Evolutionary conservation across 1,140 invertebrate genomes (phyloP).

Genomic region (Drosophila rhopaloa): DNA sequence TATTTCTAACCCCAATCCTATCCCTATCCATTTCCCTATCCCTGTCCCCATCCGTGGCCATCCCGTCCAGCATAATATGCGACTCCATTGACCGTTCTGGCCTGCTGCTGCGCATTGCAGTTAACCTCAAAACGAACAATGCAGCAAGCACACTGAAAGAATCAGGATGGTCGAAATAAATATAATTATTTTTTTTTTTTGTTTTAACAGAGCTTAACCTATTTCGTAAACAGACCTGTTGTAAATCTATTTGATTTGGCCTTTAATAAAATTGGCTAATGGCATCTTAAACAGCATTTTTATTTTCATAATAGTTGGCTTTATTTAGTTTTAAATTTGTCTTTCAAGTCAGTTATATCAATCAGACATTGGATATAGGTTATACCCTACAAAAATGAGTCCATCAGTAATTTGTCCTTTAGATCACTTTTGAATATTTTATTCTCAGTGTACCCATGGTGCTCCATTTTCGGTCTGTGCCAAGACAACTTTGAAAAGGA

Average conservation of each 20-base stretch:
- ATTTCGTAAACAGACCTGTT: too few species aligned
- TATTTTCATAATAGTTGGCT: too few species aligned
- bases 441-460: constrained; percentile 27
- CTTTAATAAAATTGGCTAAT: too few species aligned
- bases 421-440: constrained; percentile 1
- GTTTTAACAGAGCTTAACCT: too few species aligned
- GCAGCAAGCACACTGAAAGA: constrained; percentile 52
- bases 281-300: too few species aligned
- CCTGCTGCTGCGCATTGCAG: constrained; percentile 73
- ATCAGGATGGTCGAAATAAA: not conserved
- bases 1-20: not conserved
- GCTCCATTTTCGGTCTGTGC: constrained; percentile 67
- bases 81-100: constrained; percentile 46
- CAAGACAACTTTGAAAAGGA: constrained; percentile 63
- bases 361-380: too few species aligned
- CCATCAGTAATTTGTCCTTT: too few species aligned
- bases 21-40: not conserved
- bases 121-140: constrained; percentile 79
- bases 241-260: too few species aligned
- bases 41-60: constrained; percentile 4
- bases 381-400: too few species aligned
- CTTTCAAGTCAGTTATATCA: too few species aligned
- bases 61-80: constrained; percentile 28
- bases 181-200: too few species aligned
- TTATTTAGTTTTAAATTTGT: too few species aligned